phyloP scores from a whole-genome alignment of 2,888 invertebrate species.

The Encarsia formosa region DNA sequence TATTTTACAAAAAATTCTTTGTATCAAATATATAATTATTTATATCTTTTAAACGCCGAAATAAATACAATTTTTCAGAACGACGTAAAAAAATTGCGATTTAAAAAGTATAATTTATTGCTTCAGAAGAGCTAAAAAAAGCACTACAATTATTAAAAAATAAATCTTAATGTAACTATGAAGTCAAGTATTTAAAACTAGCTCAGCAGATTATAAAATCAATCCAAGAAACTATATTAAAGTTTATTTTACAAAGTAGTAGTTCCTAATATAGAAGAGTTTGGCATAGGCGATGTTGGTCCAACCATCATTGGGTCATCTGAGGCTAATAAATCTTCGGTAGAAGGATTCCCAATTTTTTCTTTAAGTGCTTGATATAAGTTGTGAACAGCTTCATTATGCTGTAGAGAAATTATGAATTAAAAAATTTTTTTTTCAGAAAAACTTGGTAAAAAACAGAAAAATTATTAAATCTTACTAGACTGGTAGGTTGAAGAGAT shows the following conservation, averaged over 20 bases:
- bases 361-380: conserved; percentile 74
- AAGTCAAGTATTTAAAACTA: too few relatives aligned
- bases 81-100: background rate
- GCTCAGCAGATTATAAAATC: too few relatives aligned
- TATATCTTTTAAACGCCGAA: conserved; percentile 2
- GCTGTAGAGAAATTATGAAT: conserved; percentile 52
- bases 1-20: too few relatives aligned
- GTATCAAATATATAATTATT: conserved; percentile 3
- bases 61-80: background rate
- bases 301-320: conserved; percentile 16
- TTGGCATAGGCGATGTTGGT: conserved; percentile 17
- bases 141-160: too few relatives aligned
- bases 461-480: conserved; percentile 39
- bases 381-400: conserved; percentile 79
- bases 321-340: conserved; percentile 62
- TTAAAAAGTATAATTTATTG: too few relatives aligned
- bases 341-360: conserved; percentile 61
- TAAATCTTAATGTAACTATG: too few relatives aligned
- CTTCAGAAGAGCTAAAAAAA: too few relatives aligned
- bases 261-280: conserved; percentile 22
- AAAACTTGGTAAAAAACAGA: background rate
- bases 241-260: too few relatives aligned
- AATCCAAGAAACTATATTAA: too few relatives aligned
- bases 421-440: conserved; percentile 12
- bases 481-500: conserved; percentile 62